Evolutionary conservation across 2,888 invertebrate genomes (phyloP), one percentile per base, ranked within the genome.

Genomic region (Agrotis puta): DNA sequence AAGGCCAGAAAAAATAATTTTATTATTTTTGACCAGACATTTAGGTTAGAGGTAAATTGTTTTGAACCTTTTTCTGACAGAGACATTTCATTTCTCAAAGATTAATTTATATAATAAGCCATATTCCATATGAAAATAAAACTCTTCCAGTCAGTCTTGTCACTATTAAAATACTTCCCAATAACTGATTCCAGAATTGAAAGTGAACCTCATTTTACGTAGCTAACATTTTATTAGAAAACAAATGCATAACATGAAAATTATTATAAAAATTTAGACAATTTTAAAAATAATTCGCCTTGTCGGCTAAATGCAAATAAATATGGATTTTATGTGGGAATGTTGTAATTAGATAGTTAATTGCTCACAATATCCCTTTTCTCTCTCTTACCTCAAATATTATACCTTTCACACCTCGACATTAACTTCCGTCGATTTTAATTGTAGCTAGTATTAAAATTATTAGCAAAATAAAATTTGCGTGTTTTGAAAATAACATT

Each of bases 141-240:
- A 65, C 65, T 84, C 93, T 93, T 94, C 93, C 94, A 92, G 85
- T 66, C 77, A 84, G 90, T 91, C 90, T 92, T 91, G 70, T 77
- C 51, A 20, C n/a, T 45, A 59, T 43, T 89, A 81, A 77, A 83
- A 88, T 88, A 87, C 94, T 94, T 94, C 94, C 95, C 89, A 90
- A 92, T 92, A 90, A 92, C 91, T 90, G 81, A 84, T 87, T 91
- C 88, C 89, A 89, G 74, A 83, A 85, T 87, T 81, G 24, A 84
- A 84, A 83, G 75, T 81, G 87, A 92, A 94, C 93, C 94, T 94
- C 92, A 94, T 94, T 94, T 93, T 93, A 76, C 79, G 85, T 88
- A 90, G 88, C 70, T 70, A 80, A 74, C 78, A 81, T 85, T 81
- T 77, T 64, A 51, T 82, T 67, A 75, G 54, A 64, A 56, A 73